A percentile compares a stretch with the other conserved stretches of the same genome.
Evolutionary conservation across 2,113 vertebrate genomes (phyloP).

Genomic region (Tachycineta bicolor): DNA sequence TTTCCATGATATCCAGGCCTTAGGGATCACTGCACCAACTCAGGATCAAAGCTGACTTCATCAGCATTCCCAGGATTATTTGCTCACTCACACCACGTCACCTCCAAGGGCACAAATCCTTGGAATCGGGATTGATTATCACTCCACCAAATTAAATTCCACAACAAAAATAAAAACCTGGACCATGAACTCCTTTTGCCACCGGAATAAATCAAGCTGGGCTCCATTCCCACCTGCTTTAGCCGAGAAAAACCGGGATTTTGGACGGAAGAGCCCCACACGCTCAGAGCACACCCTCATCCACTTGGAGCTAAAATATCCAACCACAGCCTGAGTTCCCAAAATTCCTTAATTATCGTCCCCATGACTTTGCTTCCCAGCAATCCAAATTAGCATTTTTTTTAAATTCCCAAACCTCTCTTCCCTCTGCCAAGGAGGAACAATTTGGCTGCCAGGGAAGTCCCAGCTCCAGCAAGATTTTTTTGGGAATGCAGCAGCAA

Average conservation of each 20-base stretch:
- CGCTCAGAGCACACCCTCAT: neutral
- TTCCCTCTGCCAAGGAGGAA: neutral
- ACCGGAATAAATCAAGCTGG: conserved; percentile 3
- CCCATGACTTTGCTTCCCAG: neutral
- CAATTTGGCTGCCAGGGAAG: neutral
- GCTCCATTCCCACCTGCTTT: neutral
- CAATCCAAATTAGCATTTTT: neutral
- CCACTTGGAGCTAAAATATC: neutral
- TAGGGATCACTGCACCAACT: neutral
- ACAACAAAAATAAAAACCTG: neutral
- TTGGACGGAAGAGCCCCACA: neutral
- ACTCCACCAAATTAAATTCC: neutral
- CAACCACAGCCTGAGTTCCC: neutral
- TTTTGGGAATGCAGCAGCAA: neutral
- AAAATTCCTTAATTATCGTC: neutral
- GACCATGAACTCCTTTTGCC: neutral
- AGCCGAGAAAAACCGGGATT: neutral
- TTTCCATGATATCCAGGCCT: neutral
- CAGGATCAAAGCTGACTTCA: neutral
- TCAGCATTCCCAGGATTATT: neutral
- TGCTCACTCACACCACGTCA: neutral
- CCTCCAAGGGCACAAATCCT: neutral
- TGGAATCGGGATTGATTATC: conserved; percentile 20
- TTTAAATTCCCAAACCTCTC: neutral
- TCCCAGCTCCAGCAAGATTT: neutral